phyloP scores from a whole-genome alignment of 2,113 vertebrate species.

The Engraulis encrasicolus region DNA sequence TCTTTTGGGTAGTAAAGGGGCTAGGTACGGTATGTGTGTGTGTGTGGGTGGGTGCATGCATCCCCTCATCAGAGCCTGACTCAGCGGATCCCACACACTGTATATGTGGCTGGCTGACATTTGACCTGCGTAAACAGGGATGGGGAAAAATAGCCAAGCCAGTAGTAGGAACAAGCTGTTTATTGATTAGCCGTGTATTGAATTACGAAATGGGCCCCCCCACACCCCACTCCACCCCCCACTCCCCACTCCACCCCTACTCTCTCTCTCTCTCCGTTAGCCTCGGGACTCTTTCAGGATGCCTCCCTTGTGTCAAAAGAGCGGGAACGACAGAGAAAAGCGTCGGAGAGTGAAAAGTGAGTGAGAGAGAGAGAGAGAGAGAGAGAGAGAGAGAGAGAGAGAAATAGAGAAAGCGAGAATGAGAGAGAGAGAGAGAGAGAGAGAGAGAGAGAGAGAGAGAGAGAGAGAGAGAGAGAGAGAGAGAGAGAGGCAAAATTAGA shows the following conservation, averaged over 20 bases:
- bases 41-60: background rate
- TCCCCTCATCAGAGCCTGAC: background rate
- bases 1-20: background rate
- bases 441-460: slow-evolving; percentile 25
- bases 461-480: background rate
- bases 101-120: slow-evolving; percentile 49
- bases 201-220: slow-evolving; percentile 60
- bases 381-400: background rate
- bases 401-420: slow-evolving; percentile 42
- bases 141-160: slow-evolving; percentile 44
- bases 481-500: slow-evolving; percentile 52
- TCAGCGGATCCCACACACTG: slow-evolving; percentile 24
- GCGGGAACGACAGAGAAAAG: slow-evolving; percentile 29
- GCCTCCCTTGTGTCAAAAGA: slow-evolving; percentile 29
- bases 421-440: slow-evolving; percentile 43
- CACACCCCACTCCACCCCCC: no score
- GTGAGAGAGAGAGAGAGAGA: slow-evolving; percentile 26
- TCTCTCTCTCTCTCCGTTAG: slow-evolving; percentile 18
- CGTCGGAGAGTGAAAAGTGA: slow-evolving; percentile 28
- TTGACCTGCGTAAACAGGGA: slow-evolving; percentile 52
- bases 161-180: slow-evolving; percentile 47
- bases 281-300: slow-evolving; percentile 43
- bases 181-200: slow-evolving; percentile 62
- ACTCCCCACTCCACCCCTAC: no score
- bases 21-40: background rate